Conservation (phyloP, 2,797 vertebrate species). For the Lagocephalus sceleratus region DNA sequence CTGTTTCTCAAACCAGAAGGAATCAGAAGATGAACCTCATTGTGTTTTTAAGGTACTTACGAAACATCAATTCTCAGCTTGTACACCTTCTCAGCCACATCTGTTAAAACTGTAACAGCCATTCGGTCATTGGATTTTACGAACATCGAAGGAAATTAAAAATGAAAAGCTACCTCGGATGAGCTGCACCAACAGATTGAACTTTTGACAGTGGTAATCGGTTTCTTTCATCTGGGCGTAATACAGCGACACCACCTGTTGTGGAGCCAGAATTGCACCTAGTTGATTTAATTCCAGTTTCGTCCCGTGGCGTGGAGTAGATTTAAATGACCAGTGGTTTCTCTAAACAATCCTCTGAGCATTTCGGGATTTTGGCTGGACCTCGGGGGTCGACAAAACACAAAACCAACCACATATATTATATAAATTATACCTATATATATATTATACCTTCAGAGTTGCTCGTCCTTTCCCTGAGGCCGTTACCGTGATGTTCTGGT, state of each 20-base stretch:
- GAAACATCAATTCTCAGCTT: slow-evolving; percentile 43
- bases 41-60: slow-evolving; percentile 45
- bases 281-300: too few relatives aligned
- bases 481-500: slow-evolving; percentile 48
- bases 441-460: slow-evolving; percentile 43
- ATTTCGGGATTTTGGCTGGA: too few relatives aligned
- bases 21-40: not conserved
- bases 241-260: slow-evolving; percentile 82
- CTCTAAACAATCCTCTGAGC: too few relatives aligned
- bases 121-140: not conserved
- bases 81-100: slow-evolving; percentile 15
- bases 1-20: too few relatives aligned
- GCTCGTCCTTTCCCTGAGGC: slow-evolving; percentile 59
- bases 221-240: slow-evolving; percentile 72
- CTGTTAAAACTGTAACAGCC: slow-evolving; percentile 9
- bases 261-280: too few relatives aligned
- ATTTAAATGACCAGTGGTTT: too few relatives aligned
- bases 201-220: slow-evolving; percentile 72
- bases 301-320: too few relatives aligned
- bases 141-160: not conserved
- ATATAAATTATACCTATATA: too few relatives aligned
- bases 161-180: slow-evolving; percentile 20
- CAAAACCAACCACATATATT: not conserved
- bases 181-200: slow-evolving; percentile 70
- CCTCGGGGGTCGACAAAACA: not conserved